Base-by-base conservation (phyloP, 1,140 invertebrate genomes). In the Drosophila ironensis region DNA sequence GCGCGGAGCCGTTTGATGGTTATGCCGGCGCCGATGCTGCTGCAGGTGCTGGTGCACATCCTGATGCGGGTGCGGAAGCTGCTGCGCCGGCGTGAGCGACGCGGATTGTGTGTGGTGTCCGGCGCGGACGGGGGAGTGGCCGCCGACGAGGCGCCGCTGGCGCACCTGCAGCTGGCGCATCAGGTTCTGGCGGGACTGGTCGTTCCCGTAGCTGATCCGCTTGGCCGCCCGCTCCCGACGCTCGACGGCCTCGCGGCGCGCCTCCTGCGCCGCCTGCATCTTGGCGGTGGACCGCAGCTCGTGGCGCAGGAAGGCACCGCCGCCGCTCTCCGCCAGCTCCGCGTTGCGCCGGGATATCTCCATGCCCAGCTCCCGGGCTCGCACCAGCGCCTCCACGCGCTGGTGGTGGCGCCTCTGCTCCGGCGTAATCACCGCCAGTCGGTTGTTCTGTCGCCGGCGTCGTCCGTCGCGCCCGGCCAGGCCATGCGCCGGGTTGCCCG, bases 161-260 rank as follows among this genome's bases (percentile, higher is more conserved):
- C 41, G 25, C 2, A 19, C 28, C 5, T 38, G 28, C 4, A 64
- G 63, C 3, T 61, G 59, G 19, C 87, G 81, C 24, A 78, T 45
- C n/a, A 78, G 41, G 45, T 88, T 88, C 17, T 74, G 70, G 3
- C 68, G 63, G 0, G 87, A 88, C 35, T 77, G 73, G 6, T 64
- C 67, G 33, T 88, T 88, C 14, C 87, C 87, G 11, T 88, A 88
- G 19, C 61, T 82, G 12, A 87, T 88, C 5, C 86, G 73, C 2
- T 80, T 84, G n/a, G 67, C 73, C 1, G 77, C 64, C n/a, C 70
- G 57, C 1, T 77, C 56, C 11, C 87, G 60, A 0, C 84, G 56
- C 1, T 82, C 77, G 19, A 46, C 40, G 0, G 66, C 77, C 4
- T 74, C 70, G 1, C 70, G 50, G 0, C 61, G 41, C 1, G 59